Conservation (phyloP, 64 coral and sea anemone genomes). For the Pocillopora verrucosa region DNA sequence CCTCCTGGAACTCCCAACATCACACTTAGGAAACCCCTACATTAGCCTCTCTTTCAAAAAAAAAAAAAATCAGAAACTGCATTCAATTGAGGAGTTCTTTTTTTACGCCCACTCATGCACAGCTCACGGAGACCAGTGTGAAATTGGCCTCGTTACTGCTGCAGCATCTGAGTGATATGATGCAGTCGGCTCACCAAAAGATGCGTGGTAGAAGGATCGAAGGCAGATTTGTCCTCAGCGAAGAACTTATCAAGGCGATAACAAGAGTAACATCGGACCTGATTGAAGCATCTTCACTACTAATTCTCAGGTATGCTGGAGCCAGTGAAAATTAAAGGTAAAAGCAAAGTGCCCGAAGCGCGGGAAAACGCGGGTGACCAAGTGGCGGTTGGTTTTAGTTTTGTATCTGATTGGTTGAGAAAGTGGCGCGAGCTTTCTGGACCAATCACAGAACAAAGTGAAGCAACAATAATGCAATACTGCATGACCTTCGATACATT, state of each 20-base stretch:
- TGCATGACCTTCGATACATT: too few species aligned
- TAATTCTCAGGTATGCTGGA: neutral
- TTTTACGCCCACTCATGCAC: neutral
- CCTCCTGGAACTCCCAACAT: neutral
- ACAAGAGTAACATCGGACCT: conserved; percentile 41
- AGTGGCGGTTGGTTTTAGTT: too few species aligned
- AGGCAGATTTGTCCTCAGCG: neutral
- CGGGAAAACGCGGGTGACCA: too few species aligned
- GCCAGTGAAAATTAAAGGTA: too few species aligned
- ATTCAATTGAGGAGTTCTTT: neutral
- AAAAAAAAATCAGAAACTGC: too few species aligned
- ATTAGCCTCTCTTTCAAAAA: too few species aligned
- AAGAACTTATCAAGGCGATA: conserved; percentile 13
- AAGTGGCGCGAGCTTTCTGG: too few species aligned
- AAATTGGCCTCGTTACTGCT: neutral
- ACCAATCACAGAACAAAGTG: too few species aligned
- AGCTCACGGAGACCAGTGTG: neutral
- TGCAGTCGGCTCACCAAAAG: neutral
- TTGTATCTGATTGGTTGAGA: too few species aligned
- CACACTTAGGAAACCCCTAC: neutral
- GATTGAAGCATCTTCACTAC: conserved; percentile 11
- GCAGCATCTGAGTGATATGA: neutral
- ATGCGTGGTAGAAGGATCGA: neutral
- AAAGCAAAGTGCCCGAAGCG: too few species aligned
- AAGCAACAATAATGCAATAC: too few species aligned